phyloP scores from a whole-genome alignment of 2,888 invertebrate genomes.

The Lampropteryx suffumata region DNA sequence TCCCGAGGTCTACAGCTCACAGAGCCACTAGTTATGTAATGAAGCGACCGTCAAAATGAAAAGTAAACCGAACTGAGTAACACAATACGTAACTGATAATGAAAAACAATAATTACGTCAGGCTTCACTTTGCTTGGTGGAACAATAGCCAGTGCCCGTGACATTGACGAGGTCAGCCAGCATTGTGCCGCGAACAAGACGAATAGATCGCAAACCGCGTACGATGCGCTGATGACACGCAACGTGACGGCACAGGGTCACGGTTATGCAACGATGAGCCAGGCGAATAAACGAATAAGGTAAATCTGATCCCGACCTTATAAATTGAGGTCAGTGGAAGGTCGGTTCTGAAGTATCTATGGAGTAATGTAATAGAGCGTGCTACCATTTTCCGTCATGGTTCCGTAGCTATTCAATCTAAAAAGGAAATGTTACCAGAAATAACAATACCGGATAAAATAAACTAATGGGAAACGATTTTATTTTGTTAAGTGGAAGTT shows the following conservation, averaged over 20 bases:
- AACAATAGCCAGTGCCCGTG: conserved; percentile 55
- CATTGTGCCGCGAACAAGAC: conserved; percentile 51
- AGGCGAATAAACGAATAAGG: conserved; percentile 26
- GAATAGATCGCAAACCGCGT: conserved; percentile 39
- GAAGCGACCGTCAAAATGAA: not conserved
- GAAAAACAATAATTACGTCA: conserved; percentile 45
- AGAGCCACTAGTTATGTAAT: too few relatives aligned
- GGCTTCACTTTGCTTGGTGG: conserved; percentile 51
- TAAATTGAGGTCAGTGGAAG: conserved; percentile 55
- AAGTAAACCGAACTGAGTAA: conserved; percentile 7
- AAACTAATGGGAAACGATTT: not conserved
- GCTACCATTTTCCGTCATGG: not conserved
- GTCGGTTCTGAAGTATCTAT: conserved; percentile 42
- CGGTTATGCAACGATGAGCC: conserved; percentile 34
- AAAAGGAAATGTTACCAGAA: not conserved
- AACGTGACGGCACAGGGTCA: conserved; percentile 50
- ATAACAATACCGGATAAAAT: conserved; percentile 1
- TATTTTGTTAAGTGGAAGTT: not conserved
- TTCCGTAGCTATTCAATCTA: conserved; percentile 3
- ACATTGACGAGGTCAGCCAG: conserved; percentile 63
- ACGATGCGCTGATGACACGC: conserved; percentile 41
- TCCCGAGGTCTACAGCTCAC: too few relatives aligned
- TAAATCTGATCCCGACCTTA: conserved; percentile 48
- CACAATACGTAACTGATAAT: conserved; percentile 39
- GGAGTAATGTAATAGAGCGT: conserved; percentile 2